A percentile compares a stretch with the other conserved stretches of the same genome.
These are phyloP conservation scores for Solea senegalensis DNA, from an alignment of 2,113 vertebrate genomes.

Conservation along the genomic window DNA sequence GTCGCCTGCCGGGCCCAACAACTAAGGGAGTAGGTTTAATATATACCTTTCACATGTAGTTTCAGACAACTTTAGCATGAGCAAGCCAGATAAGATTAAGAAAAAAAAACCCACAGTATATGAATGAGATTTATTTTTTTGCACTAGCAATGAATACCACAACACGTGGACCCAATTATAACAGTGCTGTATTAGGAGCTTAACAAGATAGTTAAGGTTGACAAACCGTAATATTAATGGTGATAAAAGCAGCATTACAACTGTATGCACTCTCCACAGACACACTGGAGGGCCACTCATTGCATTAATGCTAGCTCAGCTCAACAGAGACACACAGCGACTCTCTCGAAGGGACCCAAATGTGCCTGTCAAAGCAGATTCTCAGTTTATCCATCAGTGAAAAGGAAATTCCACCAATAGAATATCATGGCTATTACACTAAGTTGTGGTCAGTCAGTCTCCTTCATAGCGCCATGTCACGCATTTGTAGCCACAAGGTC, in stretches of 20 bases:
- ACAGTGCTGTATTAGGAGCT: slow-evolving; percentile 2
- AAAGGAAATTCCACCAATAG: background rate
- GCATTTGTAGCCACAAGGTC: background rate
- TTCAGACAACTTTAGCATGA: background rate
- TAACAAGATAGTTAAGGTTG: slow-evolving; percentile 1
- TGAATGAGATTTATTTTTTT: background rate
- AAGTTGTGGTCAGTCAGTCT: background rate
- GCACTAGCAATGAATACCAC: background rate
- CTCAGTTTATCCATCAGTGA: background rate
- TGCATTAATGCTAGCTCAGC: background rate
- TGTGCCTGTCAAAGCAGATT: background rate
- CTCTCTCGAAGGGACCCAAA: background rate
- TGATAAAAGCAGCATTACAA: background rate
- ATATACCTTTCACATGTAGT: background rate
- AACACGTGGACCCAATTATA: background rate
- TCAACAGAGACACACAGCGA: background rate
- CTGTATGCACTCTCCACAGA: background rate
- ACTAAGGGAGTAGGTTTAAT: too few relatives aligned
- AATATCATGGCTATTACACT: background rate
- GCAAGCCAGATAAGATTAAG: background rate
- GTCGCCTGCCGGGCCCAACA: too few relatives aligned
- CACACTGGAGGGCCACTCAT: background rate
- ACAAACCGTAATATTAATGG: background rate
- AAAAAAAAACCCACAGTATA: background rate
- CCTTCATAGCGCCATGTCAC: background rate